Evolutionary conservation across 2,113 vertebrate genomes (phyloP).

Genomic region (Varanus komodoensis): DNA sequence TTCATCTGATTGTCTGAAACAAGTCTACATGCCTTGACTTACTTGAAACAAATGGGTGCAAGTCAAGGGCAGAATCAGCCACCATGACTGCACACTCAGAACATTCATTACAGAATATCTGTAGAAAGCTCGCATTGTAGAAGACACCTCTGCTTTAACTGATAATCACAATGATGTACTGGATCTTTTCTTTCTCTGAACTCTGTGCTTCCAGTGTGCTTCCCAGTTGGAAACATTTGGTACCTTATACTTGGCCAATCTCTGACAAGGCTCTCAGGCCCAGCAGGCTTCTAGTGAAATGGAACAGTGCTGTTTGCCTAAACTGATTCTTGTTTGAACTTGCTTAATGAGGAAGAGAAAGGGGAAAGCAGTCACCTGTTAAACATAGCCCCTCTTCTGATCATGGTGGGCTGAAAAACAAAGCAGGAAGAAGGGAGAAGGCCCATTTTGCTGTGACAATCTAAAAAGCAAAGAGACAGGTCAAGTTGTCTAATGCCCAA

Average conservation of each 20-base stretch:
- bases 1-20: too few relatives aligned
- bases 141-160: not conserved
- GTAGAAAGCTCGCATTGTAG: not conserved
- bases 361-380: not conserved
- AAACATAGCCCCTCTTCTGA: not conserved
- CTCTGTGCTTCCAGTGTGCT: rapidly evolving
- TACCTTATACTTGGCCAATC: not conserved
- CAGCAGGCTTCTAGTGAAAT: rapidly evolving
- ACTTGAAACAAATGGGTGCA: not conserved
- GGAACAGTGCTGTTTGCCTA: rapidly evolving
- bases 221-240: not conserved
- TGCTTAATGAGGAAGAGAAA: not conserved
- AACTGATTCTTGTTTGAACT: not conserved
- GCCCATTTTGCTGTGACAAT: slow-evolving; percentile 3
- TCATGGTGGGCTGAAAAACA: slow-evolving; percentile 34
- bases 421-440: slow-evolving; percentile 28
- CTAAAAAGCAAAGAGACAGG: slow-evolving; percentile 38
- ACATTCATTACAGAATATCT: not conserved
- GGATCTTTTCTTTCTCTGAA: not conserved
- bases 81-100: not conserved
- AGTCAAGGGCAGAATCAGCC: not conserved
- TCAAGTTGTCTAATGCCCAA: slow-evolving; percentile 10
- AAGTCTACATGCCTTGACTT: not conserved
- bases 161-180: not conserved
- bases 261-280: not conserved